A percentile compares a stretch with the other conserved stretches of the same genome.
Evolutionary conservation across 2,888 invertebrate species (phyloP).

Genomic region (Lissocephala sabroskyi): DNA sequence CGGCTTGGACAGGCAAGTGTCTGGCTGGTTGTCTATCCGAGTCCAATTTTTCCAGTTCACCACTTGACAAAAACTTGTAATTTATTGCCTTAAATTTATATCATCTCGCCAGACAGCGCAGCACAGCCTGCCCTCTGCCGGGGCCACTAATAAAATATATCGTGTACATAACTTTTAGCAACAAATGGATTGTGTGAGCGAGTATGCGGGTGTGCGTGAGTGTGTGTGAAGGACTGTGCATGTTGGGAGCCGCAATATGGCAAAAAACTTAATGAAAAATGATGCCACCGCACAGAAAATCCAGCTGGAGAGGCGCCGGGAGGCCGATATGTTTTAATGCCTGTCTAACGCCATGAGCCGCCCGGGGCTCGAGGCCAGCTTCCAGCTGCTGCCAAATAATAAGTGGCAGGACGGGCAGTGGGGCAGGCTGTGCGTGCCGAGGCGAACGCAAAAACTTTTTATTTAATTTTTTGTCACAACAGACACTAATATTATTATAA

Average conservation of each 20-base stretch:
- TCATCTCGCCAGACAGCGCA: conserved; percentile 15
- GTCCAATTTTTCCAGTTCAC: too few species aligned
- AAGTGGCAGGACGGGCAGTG: conserved; percentile 16
- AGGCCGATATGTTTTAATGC: too few species aligned
- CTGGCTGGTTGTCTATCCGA: too few species aligned
- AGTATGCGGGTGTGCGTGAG: conserved; percentile 5
- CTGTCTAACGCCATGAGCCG: too few species aligned
- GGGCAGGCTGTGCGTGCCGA: conserved; percentile 13
- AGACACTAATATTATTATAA: conserved; percentile 22
- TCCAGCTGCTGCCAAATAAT: conserved; percentile 42
- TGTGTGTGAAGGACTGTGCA: too few species aligned
- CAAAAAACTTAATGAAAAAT: conserved; percentile 53
- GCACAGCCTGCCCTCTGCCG: conserved; percentile 2
- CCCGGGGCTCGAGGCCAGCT: too few species aligned
- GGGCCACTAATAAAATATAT: conserved; percentile 38
- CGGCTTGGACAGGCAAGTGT: too few species aligned
- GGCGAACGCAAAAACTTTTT: conserved; percentile 28
- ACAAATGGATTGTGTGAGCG: not conserved
- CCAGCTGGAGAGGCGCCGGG: not conserved
- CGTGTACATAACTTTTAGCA: conserved; percentile 18
- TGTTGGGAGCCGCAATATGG: conserved; percentile 39
- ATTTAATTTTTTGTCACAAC: conserved; percentile 30
- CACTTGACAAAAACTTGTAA: conserved; percentile 20
- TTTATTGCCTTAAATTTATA: conserved; percentile 43
- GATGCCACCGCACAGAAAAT: conserved; percentile 15